Conservation (phyloP, 2,113 vertebrate genomes). For the Merops nubicus region DNA sequence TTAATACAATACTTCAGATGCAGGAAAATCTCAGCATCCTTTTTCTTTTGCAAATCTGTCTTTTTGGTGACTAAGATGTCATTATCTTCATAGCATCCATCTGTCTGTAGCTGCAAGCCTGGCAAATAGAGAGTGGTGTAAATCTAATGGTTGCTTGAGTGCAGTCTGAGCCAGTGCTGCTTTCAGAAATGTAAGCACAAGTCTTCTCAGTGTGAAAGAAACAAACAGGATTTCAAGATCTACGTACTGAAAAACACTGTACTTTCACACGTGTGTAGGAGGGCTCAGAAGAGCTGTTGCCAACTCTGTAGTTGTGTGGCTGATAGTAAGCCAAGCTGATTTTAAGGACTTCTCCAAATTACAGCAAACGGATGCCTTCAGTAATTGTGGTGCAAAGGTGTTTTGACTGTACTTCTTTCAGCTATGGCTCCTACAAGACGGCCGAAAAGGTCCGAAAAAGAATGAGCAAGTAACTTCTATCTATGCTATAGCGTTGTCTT, state of each 20-base stretch:
- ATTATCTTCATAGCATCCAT: constrained; percentile 9
- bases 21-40: not conserved
- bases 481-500: not conserved
- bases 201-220: not conserved
- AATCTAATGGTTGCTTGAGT: constrained; percentile 25
- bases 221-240: not conserved
- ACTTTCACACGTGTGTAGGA: not conserved
- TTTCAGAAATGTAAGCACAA: not conserved
- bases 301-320: not conserved
- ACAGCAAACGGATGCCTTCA: not conserved
- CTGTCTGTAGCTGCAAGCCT: constrained; percentile 18
- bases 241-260: not conserved
- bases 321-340: not conserved
- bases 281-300: not conserved
- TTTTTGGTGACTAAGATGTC: constrained; percentile 27
- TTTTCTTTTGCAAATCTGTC: not conserved
- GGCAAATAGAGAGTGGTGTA: constrained; percentile 1
- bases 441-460: not conserved
- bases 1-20: not conserved
- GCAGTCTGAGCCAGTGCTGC: not conserved
- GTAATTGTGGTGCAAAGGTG: not conserved
- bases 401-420: not conserved
- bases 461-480: not conserved
- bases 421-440: not conserved
- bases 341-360: not conserved